A percentile compares a stretch with the other conserved stretches of the same genome.
These are phyloP conservation scores for Chionoecetes opilio DNA, from an alignment of 1,140 invertebrate genomes.

Conservation along the genomic window DNA sequence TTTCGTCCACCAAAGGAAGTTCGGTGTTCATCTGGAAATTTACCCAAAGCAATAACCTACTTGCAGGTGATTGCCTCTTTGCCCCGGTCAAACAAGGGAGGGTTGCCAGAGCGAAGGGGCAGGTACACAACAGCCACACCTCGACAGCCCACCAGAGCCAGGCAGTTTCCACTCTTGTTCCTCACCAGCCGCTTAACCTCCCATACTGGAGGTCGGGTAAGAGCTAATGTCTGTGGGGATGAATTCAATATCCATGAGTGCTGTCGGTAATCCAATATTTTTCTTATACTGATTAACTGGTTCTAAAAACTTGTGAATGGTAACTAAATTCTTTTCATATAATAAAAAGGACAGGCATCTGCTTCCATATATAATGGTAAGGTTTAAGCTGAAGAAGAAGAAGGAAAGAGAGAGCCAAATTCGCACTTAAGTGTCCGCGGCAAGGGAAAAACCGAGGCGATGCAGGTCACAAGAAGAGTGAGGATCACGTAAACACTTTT, in stretches of 20 bases:
- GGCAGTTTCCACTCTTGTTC: conserved; percentile 64
- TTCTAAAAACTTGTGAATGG: neutral
- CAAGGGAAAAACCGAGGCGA: no score
- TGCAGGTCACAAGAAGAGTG: no score
- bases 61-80: conserved; percentile 67
- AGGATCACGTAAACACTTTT: no score
- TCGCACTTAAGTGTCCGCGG: no score
- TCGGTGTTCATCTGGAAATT: no score
- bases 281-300: neutral
- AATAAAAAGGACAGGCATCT: neutral
- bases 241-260: neutral
- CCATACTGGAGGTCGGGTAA: conserved; percentile 72
- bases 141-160: conserved; percentile 56
- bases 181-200: conserved; percentile 58
- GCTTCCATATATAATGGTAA: neutral
- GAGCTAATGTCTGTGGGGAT: conserved; percentile 59
- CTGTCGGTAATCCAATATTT: neutral
- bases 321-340: neutral
- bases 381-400: neutral
- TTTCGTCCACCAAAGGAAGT: no score
- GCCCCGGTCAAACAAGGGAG: conserved; percentile 60
- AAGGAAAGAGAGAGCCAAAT: neutral
- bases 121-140: conserved; percentile 70
- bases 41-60: neutral
- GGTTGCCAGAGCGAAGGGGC: conserved; percentile 55